Evolutionary conservation across 1,140 invertebrate genomes (phyloP).

Genomic region (Zaprionus inermis): DNA sequence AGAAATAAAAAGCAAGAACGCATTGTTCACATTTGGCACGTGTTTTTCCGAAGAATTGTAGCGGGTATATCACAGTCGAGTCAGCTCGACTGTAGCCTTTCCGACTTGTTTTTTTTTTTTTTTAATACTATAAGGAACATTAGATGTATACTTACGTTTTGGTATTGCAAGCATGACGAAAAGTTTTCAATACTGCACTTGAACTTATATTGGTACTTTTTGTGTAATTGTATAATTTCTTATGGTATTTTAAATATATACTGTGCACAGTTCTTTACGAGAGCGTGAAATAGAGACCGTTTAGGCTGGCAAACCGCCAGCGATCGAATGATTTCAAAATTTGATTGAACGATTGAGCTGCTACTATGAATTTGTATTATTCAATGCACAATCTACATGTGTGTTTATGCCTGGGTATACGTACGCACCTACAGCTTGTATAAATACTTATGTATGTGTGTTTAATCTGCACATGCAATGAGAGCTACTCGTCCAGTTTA

Average conservation of each 20-base stretch:
- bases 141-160: constrained; percentile 36
- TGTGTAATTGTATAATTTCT: not conserved
- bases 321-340: constrained; percentile 46
- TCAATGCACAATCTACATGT: constrained; percentile 18
- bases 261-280: not conserved
- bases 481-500: constrained; percentile 42
- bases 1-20: too few relatives aligned
- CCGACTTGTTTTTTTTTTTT: not conserved
- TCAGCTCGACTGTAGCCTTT: too few relatives aligned
- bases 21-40: too few relatives aligned
- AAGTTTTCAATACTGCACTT: not conserved
- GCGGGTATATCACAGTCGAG: too few relatives aligned
- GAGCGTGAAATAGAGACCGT: constrained; percentile 7
- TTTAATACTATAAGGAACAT: not conserved
- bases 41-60: too few relatives aligned
- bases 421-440: constrained; percentile 10
- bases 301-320: constrained; percentile 27
- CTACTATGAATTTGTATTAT: constrained; percentile 36
- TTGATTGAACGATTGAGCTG: constrained; percentile 41
- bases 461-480: constrained; percentile 27
- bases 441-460: not conserved
- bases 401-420: constrained; percentile 14
- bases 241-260: constrained; percentile 3
- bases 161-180: constrained; percentile 21
- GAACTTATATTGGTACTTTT: not conserved